Percentiles rank a stretch among this genome's conserved stretches.
Conservation (phyloP, 2,797 vertebrate species). For the Micropoecilia bifurca region DNA sequence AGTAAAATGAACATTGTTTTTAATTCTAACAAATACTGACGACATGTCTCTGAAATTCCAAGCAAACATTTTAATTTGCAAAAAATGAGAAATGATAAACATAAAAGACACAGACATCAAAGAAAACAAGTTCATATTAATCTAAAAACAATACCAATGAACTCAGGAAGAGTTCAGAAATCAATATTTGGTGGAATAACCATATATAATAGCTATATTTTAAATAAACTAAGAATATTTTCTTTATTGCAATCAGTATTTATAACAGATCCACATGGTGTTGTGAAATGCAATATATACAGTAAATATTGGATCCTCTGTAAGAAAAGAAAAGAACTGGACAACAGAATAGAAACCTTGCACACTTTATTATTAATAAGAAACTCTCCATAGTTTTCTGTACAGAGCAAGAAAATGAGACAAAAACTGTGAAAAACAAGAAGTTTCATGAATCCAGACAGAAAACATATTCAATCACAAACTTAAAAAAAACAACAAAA, state of each 20-base stretch:
- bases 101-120: too few relatives aligned
- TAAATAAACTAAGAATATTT: neutral
- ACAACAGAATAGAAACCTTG: constrained; percentile 86
- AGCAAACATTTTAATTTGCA: too few relatives aligned
- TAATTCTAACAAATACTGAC: too few relatives aligned
- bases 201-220: neutral
- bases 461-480: constrained; percentile 65
- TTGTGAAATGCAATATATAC: neutral
- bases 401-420: constrained; percentile 79
- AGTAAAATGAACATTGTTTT: too few relatives aligned
- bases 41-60: too few relatives aligned
- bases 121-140: too few relatives aligned
- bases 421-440: constrained; percentile 59
- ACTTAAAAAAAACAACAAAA: constrained; percentile 28
- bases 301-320: neutral
- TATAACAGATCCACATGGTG: neutral
- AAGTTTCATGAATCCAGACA: constrained; percentile 65
- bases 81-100: too few relatives aligned
- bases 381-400: constrained; percentile 93
- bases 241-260: neutral
- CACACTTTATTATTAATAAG: constrained; percentile 92
- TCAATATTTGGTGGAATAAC: too few relatives aligned
- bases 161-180: too few relatives aligned
- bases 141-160: too few relatives aligned
- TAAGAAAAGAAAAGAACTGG: constrained; percentile 8